Base-by-base conservation (phyloP, 2,888 invertebrate genomes). In the Cephus sareptanus region DNA sequence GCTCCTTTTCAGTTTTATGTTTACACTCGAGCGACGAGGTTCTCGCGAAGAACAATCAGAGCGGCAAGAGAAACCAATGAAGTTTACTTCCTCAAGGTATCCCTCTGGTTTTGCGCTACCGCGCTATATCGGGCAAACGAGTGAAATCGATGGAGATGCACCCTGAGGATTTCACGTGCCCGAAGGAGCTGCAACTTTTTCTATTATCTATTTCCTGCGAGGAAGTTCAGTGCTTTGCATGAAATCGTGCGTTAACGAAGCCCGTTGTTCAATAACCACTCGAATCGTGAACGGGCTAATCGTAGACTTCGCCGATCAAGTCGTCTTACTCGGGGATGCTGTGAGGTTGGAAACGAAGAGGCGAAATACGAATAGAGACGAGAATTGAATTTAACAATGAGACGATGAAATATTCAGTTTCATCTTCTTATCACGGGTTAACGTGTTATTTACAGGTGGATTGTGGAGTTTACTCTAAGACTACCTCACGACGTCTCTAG, bases 1-100 rank as follows among this genome's bases (percentile, higher is more conserved):
- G 40, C 74, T 73, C 77, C 76, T 76, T 79, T 69, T 71, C 69
- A 30, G 80, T 79, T 81, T 81, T 81, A 80, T 75, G 77, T 69
- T 73, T 68, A 56, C 35, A 33, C 74, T 74, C 74, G 30, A 74
- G 73, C 34, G 30, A 34, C 70, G 11, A 56, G 40, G 13, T 15
- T 3, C 15, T 40, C 23, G 23, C 15, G 56, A 56, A 23, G 56
- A 56, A 56, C 56, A 56, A 56, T 6, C 9, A 23, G 56, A 23
- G 56, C 23, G 23, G 23, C 56, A 2, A 56, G 23, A 23, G 56
- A 56, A 56, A 56, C 23, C 56, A 23, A 23, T 56, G 2, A 23
- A 56, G 9, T 23, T 56, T 23, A 56, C 56, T 56, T 15, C 56
- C 23, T 56, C 23, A 9, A 56, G 15, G 56, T 9, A 56, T 23